Evolutionary conservation across 2,888 invertebrate species (phyloP), one percentile per base, ranked within the genome.

Genomic region (Drosophila cognata): DNA sequence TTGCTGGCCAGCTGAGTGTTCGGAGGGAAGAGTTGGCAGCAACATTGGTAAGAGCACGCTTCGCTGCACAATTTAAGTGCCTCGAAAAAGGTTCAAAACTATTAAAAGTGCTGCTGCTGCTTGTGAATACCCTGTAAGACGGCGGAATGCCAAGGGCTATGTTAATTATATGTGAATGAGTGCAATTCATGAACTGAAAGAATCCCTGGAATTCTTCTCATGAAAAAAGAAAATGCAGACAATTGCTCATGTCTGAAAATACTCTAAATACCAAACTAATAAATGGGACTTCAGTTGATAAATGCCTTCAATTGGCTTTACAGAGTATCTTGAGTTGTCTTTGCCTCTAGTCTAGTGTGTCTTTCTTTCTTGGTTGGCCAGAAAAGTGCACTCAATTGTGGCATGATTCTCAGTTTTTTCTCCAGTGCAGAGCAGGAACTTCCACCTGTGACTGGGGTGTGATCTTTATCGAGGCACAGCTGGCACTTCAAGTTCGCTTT

Each of bases 61-160:
- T 88, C 83, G 90, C 51, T 89, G 86, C 77, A 75, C 88, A 74
- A 74, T 81, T 72, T 85, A 89, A 87, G 86, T 85, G 89, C 55
- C 72, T 80, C 72, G 66, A 86, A 87, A 88, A 89, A 82, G 88
- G 79, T 88, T 81, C 71, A 81, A 77, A 85, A 82, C 87, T 81
- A 87, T 87, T 87, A 85, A 82, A 89, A 85, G 75, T 82, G 79
- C 69, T 57, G 46, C 46, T 46, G 13, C 46, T 21, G 13, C 7
- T 46, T 76, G 56, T 59, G 59, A 25, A 76, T 76, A 80, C 81
- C 68, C 79, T 76, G 59, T 51, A 61, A 56, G 31, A 29, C 29
- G 28, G 6, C n/a, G 46, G 21, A n/a, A 55, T 70, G 53, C 48
- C 41, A 52, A 43, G 10, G 67, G 68, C 64, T 38, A 66, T 66